Evolutionary conservation across 2,888 invertebrate species (phyloP).

Genomic region (Drosophila fulvimacula): DNA sequence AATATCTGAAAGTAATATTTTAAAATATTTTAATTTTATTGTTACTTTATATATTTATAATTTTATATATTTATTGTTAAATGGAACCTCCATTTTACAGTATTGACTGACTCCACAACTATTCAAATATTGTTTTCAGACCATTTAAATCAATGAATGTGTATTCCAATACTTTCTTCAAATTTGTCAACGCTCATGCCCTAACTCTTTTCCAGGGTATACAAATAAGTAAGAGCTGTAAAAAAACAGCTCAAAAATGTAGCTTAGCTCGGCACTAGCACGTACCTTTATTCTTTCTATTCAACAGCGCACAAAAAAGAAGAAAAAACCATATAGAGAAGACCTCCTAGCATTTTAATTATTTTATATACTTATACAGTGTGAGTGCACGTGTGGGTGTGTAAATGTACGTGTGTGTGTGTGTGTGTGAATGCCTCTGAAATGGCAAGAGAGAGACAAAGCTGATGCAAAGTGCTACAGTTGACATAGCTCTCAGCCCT

Average conservation of each 20-base stretch:
- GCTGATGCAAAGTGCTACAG: conserved; percentile 39
- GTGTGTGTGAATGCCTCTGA: conserved; percentile 54
- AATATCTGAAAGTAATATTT: not conserved
- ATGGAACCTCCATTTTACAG: too few relatives aligned
- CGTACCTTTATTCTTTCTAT: conserved; percentile 63
- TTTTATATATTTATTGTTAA: too few relatives aligned
- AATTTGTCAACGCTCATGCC: too few relatives aligned
- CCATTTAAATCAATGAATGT: too few relatives aligned
- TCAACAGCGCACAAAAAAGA: conserved; percentile 51
- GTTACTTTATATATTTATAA: too few relatives aligned
- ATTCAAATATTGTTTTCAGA: too few relatives aligned
- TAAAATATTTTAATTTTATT: too few relatives aligned
- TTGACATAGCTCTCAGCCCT: conserved; percentile 43
- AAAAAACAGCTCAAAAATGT: conserved; percentile 60
- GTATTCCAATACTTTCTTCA: too few relatives aligned
- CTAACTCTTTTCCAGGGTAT: conserved; percentile 6
- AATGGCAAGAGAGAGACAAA: conserved; percentile 63
- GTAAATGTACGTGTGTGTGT: conserved; percentile 27
- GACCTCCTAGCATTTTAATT: conserved; percentile 73
- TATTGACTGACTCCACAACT: too few relatives aligned
- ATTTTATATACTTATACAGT: conserved; percentile 66
- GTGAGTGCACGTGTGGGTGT: conserved; percentile 22
- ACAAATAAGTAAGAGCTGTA: conserved; percentile 11
- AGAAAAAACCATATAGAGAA: conserved; percentile 25
- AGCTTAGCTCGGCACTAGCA: conserved; percentile 62